Conservation (phyloP, 2,888 invertebrate genomes). For the Amorpha juglandis region DNA sequence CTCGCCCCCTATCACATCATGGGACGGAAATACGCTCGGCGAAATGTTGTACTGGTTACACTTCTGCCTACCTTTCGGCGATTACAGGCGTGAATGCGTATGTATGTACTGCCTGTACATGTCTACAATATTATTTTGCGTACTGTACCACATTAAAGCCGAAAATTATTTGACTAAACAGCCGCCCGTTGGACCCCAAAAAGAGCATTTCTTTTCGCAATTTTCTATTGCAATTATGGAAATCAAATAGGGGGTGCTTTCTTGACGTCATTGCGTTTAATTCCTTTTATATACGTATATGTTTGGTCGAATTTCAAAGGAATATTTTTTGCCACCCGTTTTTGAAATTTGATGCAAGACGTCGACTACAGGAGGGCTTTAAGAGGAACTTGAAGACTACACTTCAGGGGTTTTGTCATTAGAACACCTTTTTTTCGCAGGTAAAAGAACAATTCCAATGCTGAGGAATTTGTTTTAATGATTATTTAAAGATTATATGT, state of each 20-base stretch:
- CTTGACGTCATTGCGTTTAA: slow-evolving; percentile 50
- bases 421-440: slow-evolving; percentile 1
- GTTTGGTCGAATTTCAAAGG: slow-evolving; percentile 16
- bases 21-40: too few relatives aligned
- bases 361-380: not conserved
- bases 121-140: slow-evolving; percentile 38
- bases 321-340: not conserved
- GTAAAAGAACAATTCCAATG: too few relatives aligned
- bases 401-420: not conserved
- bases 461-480: too few relatives aligned
- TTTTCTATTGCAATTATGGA: slow-evolving; percentile 73
- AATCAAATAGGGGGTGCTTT: slow-evolving; percentile 60
- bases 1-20: too few relatives aligned
- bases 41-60: too few relatives aligned
- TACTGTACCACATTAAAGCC: slow-evolving; percentile 56
- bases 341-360: slow-evolving; percentile 9
- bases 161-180: slow-evolving; percentile 70
- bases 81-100: too few relatives aligned
- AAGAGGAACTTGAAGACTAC: not conserved
- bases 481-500: too few relatives aligned
- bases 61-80: too few relatives aligned
- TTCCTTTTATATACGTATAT: slow-evolving; percentile 36
- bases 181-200: slow-evolving; percentile 52
- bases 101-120: too few relatives aligned
- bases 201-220: slow-evolving; percentile 69